A percentile compares a stretch with the other conserved stretches of the same genome.
These are phyloP conservation scores for Nineta flava DNA, from an alignment of 2,888 invertebrate species.

Conservation along the genomic window DNA sequence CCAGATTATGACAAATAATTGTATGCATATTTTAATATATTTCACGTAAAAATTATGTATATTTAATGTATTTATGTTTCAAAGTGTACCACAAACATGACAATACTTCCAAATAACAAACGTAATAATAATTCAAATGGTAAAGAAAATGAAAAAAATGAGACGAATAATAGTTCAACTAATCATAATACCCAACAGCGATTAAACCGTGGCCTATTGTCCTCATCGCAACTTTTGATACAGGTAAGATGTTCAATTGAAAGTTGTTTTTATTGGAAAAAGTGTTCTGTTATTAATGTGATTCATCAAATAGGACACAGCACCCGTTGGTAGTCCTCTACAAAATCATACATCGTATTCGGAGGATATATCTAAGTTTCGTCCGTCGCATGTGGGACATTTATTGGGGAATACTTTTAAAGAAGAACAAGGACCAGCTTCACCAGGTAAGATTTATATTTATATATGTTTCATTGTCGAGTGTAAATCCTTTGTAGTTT, in stretches of 20 bases:
- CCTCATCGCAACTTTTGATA: slow-evolving; percentile 1
- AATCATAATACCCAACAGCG: neutral
- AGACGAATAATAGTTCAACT: slow-evolving; percentile 1
- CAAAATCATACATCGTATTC: neutral
- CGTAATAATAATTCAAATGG: slow-evolving; percentile 22
- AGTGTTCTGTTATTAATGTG: neutral
- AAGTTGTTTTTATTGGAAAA: neutral
- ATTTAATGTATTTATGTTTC: too few species aligned
- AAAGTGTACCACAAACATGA: slow-evolving; percentile 17
- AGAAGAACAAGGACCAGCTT: neutral
- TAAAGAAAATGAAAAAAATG: slow-evolving; percentile 11
- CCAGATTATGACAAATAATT: too few species aligned
- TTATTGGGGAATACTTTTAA: neutral
- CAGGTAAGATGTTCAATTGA: slow-evolving; percentile 1
- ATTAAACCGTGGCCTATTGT: neutral
- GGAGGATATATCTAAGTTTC: neutral
- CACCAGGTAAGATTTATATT: neutral
- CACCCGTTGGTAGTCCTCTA: slow-evolving; percentile 1
- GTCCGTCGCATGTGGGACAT: neutral
- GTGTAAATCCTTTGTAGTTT: too few species aligned
- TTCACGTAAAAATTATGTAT: too few species aligned
- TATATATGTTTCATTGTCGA: too few species aligned
- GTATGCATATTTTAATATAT: too few species aligned
- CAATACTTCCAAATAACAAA: slow-evolving; percentile 27
- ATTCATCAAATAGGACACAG: neutral